Conservation (phyloP, 2,888 invertebrate genomes). For the Yponomeuta malinellus region DNA sequence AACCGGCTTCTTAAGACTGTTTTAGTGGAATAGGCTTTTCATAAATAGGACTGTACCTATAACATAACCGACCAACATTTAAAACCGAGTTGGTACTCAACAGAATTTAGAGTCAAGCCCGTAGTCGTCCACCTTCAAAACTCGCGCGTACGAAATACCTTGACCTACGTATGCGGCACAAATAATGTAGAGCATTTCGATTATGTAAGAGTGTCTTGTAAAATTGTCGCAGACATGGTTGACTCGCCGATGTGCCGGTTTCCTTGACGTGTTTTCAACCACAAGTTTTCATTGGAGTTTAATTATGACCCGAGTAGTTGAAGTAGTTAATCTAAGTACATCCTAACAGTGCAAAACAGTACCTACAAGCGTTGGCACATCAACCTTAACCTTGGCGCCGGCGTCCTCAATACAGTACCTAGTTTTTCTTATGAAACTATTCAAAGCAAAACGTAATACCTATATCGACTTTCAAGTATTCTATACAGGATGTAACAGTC, state of each 20-base stretch:
- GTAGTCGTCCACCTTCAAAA: slow-evolving; percentile 10
- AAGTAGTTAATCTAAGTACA: too few relatives aligned
- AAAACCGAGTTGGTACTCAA: not conserved
- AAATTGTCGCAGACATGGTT: not conserved
- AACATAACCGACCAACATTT: not conserved
- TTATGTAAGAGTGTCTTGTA: not conserved
- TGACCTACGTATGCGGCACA: slow-evolving; percentile 8
- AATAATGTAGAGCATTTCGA: slow-evolving; percentile 12
- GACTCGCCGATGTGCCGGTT: not conserved
- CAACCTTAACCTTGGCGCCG: too few relatives aligned
- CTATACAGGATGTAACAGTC: too few relatives aligned
- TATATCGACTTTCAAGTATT: too few relatives aligned
- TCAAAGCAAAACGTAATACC: too few relatives aligned
- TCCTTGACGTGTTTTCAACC: not conserved
- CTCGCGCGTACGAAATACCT: slow-evolving; percentile 6
- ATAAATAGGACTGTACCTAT: too few relatives aligned
- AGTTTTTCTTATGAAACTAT: too few relatives aligned
- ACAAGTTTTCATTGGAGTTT: not conserved
- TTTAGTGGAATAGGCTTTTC: too few relatives aligned
- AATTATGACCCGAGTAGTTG: not conserved
- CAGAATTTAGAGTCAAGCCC: not conserved
- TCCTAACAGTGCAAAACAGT: too few relatives aligned
- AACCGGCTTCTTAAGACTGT: too few relatives aligned
- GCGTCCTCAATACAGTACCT: too few relatives aligned
- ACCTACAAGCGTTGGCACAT: too few relatives aligned